Evolutionary conservation across 2,797 vertebrate species (phyloP), one percentile per base, ranked within the genome.

Genomic region (Tamandua tetradactyla): DNA sequence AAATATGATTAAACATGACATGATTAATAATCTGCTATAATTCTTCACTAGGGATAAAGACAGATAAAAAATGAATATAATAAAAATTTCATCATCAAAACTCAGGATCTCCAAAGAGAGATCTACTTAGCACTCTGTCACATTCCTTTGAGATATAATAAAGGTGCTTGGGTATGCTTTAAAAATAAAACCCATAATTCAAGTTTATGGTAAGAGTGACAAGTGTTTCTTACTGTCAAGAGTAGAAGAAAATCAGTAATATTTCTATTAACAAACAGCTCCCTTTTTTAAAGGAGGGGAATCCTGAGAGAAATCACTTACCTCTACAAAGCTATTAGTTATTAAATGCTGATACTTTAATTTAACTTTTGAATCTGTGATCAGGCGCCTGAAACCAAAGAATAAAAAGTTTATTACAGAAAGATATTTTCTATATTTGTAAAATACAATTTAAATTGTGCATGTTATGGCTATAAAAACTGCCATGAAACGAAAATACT

Each of bases 291-390:
- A 1, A 5, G 95, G 44, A 93, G 91, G 59, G 35, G 91, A 57
- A 87, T 66, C 25, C 25, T 62, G 96, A 71, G 64, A 92, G 49
- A 37, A 91, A 82, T 91, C 81, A 98, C 99, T 99, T 98, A 99
- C 99, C 99, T 99, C 99, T 99, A 99, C 99, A 99, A 99, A 99
- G 99, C 99, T 99, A 99, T 99, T 99, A 86, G 99, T 99, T 98
- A 99, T 99, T 99, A 99, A 99, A 99, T 99, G 99, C 98, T 99
- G 99, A 99, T 99, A 99, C 99, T 99, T 99, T 99, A 99, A 99
- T 98, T 99, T 99, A 98, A 99, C 99, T 99, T 99, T 99, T 96
- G 99, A 99, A 99, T 99, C 99, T 99, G 99, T 99, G 98, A 99
- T 99, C 98, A 99, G 98, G 97, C 99, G 99, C 99, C 99, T 99